A percentile compares a stretch with the other conserved stretches of the same genome.
Conservation (phyloP, 2,113 vertebrate species). For the Saimiri boliviensis region DNA sequence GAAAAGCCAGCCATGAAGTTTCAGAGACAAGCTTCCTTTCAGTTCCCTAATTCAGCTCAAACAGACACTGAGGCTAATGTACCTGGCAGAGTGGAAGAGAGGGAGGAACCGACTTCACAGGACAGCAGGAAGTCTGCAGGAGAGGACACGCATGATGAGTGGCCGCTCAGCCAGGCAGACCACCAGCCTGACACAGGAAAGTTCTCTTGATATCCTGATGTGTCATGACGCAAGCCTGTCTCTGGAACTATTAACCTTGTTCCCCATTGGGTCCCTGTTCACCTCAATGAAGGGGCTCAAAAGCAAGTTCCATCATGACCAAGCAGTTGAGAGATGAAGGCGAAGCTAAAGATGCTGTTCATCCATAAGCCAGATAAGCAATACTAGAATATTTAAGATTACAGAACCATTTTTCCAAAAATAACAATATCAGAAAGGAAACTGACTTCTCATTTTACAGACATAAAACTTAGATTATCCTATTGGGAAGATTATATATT, state of each 20-base stretch:
- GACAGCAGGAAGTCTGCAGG: background rate
- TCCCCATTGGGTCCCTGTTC: background rate
- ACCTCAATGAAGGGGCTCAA: background rate
- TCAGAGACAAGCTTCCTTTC: background rate
- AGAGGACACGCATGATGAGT: background rate
- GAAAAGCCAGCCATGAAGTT: background rate
- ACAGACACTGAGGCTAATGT: background rate
- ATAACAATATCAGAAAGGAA: constrained; percentile 44
- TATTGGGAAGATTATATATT: constrained; percentile 22
- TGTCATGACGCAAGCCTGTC: background rate
- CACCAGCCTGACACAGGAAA: background rate
- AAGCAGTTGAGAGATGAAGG: background rate
- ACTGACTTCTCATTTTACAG: background rate
- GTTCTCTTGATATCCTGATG: background rate
- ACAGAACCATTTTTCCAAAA: background rate
- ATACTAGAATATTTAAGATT: background rate
- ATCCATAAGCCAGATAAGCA: background rate
- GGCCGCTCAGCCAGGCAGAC: background rate
- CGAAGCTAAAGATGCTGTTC: background rate
- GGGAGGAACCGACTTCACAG: background rate
- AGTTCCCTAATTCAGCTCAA: background rate
- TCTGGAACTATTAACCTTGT: background rate
- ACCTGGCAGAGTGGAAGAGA: background rate
- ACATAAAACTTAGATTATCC: constrained; percentile 28
- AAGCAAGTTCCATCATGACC: background rate